These are phyloP conservation scores for Oxyura jamaicensis DNA, from an alignment of 2,113 vertebrate genomes.

Conservation along the genomic window DNA sequence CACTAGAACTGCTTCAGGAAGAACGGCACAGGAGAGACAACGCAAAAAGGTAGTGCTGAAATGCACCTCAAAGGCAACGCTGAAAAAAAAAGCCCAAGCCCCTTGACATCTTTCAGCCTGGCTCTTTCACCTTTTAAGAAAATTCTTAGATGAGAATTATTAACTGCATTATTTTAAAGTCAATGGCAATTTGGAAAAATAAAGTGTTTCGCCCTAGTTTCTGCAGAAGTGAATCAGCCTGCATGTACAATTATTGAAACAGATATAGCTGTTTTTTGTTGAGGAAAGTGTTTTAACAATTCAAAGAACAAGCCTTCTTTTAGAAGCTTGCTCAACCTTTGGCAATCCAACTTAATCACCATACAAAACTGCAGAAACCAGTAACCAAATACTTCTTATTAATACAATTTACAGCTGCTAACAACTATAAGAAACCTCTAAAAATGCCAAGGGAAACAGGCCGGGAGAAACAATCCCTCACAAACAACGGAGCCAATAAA, in stretches of 20 bases:
- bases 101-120: background rate
- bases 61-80: background rate
- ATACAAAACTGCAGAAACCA: conserved; percentile 50
- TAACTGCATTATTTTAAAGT: background rate
- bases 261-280: background rate
- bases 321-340: conserved; percentile 64
- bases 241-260: conserved; percentile 23
- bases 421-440: background rate
- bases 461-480: conserved; percentile 18
- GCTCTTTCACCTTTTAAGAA: background rate
- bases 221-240: conserved; percentile 32
- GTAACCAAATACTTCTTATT: conserved; percentile 43
- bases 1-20: background rate
- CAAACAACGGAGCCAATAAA: background rate
- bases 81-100: background rate
- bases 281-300: conserved; percentile 35
- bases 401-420: conserved; percentile 46
- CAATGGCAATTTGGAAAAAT: background rate
- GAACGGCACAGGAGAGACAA: background rate
- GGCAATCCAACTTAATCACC: conserved; percentile 51
- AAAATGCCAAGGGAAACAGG: conserved; percentile 62
- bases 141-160: background rate
- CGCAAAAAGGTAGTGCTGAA: background rate
- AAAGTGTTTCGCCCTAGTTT: background rate
- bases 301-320: conserved; percentile 66